phyloP scores from a whole-genome alignment of 2,888 invertebrate species.

The Chrysopilus asiliformis region DNA sequence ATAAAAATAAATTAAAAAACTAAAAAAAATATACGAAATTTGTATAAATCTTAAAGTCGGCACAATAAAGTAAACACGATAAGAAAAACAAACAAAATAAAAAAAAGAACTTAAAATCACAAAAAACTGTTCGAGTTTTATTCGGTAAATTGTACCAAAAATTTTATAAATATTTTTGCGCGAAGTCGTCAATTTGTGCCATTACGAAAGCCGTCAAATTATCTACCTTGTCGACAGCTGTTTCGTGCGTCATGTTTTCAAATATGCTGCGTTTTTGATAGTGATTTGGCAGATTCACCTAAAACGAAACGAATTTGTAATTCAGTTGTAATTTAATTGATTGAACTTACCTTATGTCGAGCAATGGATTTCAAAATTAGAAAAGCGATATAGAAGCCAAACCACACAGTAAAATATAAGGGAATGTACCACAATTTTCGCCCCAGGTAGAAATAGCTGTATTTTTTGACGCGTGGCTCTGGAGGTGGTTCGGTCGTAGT shows the following conservation, averaged over 20 bases:
- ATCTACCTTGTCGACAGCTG: conserved; percentile 26
- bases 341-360: conserved; percentile 43
- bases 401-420: conserved; percentile 52
- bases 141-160: no score
- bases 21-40: no score
- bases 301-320: conserved; percentile 9
- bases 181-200: conserved; percentile 32
- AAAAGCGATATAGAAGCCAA: conserved; percentile 47
- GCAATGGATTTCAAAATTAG: conserved; percentile 53
- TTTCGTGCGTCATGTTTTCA: conserved; percentile 19
- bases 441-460: conserved; percentile 56
- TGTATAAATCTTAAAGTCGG: no score
- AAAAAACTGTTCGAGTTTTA: no score
- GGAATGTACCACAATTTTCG: conserved; percentile 59
- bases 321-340: conserved; percentile 2
- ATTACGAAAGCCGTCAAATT: conserved; percentile 29
- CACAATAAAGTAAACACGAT: no score
- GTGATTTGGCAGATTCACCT: conserved; percentile 36
- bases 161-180: conserved; percentile 21
- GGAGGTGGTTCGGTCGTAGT: conserved; percentile 26
- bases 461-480: conserved; percentile 40
- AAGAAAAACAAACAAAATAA: no score
- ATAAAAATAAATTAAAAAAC: no score
- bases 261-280: conserved; percentile 10
- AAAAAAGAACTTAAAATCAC: no score